These are phyloP conservation scores for Eurytoma californica DNA, from an alignment of 2,888 invertebrate species.

Conservation along the genomic window DNA sequence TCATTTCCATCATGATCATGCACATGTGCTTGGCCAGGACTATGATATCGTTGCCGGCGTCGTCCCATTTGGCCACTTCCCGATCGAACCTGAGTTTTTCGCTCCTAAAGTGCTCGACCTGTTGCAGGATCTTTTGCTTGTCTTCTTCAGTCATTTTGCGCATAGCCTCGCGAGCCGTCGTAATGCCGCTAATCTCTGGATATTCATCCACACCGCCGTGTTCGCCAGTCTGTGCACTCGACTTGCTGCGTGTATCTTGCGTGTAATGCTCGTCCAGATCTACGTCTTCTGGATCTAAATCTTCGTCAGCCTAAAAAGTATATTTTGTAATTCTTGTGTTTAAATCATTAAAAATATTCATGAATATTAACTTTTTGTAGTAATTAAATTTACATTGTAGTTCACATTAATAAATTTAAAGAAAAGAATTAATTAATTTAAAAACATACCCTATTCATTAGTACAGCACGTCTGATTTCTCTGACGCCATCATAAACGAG, in stretches of 20 bases:
- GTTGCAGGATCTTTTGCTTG: conserved; percentile 96
- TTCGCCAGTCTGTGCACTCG: conserved; percentile 92
- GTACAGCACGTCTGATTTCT: conserved; percentile 95
- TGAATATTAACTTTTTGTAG: too few relatives aligned
- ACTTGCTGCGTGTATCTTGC: conserved; percentile 92
- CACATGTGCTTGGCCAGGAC: conserved; percentile 99
- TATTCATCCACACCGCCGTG: conserved; percentile 95
- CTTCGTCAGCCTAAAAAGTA: conserved; percentile 85
- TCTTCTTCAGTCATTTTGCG: conserved; percentile 98
- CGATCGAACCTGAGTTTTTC: conserved; percentile 98
- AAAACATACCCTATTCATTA: conserved; percentile 92
- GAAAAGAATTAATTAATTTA: background rate
- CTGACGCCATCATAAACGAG: conserved; percentile 98
- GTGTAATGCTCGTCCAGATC: conserved; percentile 92
- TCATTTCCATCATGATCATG: conserved; percentile 99
- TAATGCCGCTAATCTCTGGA: conserved; percentile 95
- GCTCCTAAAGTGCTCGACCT: conserved; percentile 94
- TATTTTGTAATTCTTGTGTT: background rate
- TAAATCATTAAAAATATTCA: background rate
- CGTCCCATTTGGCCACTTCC: conserved; percentile 99
- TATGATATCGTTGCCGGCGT: conserved; percentile 98
- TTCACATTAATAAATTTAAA: too few relatives aligned
- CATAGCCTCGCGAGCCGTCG: conserved; percentile 96
- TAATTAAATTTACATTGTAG: too few relatives aligned
- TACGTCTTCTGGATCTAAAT: conserved; percentile 91